Evolutionary conservation across 2,797 vertebrate species (phyloP).

Genomic region (Clamator glandarius): DNA sequence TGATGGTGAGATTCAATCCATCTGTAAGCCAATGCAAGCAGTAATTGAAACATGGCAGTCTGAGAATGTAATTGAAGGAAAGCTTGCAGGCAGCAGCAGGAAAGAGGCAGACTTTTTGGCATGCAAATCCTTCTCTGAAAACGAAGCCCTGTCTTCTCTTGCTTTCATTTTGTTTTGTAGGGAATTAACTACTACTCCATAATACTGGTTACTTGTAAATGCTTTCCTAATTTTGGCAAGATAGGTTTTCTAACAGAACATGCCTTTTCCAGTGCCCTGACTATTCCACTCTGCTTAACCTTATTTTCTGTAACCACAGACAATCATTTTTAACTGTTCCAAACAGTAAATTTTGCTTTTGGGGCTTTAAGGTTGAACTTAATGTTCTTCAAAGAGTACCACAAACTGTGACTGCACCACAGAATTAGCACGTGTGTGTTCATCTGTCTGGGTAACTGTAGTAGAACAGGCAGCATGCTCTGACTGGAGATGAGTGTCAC

Average conservation of each 20-base stretch:
- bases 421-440: background rate
- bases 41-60: background rate
- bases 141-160: too few species aligned
- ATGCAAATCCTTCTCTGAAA: background rate
- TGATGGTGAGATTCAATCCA: background rate
- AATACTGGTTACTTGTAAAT: background rate
- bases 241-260: background rate
- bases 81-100: background rate
- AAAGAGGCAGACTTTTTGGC: background rate
- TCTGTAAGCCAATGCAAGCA: background rate
- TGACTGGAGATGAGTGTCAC: background rate
- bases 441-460: background rate
- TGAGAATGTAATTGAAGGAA: background rate
- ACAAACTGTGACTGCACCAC: fast-evolving
- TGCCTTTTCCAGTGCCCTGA: background rate
- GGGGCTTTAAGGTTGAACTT: background rate
- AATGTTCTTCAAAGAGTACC: background rate
- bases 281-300: background rate
- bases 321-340: background rate
- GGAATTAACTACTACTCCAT: background rate
- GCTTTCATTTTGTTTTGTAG: background rate
- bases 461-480: background rate
- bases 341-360: background rate
- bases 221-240: background rate
- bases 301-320: background rate